Percentiles rank a stretch among this genome's conserved stretches.
Conservation (phyloP, 2,888 invertebrate species). For the Pandemis heparana region DNA sequence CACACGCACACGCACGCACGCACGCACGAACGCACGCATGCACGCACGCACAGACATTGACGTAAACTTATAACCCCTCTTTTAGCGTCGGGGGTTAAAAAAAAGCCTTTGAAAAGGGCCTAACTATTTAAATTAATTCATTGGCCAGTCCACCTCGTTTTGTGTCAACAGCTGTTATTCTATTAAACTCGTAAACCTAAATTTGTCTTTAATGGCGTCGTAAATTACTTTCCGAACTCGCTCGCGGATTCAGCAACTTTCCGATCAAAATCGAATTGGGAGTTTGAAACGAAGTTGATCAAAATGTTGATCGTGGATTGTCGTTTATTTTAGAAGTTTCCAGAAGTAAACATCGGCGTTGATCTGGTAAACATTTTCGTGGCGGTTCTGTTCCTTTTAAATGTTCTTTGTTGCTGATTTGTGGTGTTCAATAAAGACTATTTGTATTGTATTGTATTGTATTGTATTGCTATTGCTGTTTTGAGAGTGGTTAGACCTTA, state of each 20-base stretch:
- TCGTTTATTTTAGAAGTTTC: constrained; percentile 36
- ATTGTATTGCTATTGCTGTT: too few relatives aligned
- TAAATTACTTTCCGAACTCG: constrained; percentile 41
- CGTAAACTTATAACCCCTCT: too few relatives aligned
- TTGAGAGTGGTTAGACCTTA: too few relatives aligned
- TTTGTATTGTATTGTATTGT: too few relatives aligned
- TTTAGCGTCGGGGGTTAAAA: neutral
- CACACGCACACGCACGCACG: too few relatives aligned
- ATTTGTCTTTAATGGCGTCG: constrained; percentile 38
- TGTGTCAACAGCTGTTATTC: constrained; percentile 32
- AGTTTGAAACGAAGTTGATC: constrained; percentile 41
- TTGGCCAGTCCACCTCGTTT: constrained; percentile 13
- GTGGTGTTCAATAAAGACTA: too few relatives aligned
- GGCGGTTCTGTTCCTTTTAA: neutral
- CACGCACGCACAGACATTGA: too few relatives aligned
- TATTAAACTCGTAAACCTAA: constrained; percentile 35
- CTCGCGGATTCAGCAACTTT: constrained; percentile 34
- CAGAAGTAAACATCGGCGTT: constrained; percentile 32
- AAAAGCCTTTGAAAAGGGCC: neutral
- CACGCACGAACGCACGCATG: too few relatives aligned
- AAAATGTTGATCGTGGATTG: constrained; percentile 41
- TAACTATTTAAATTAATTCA: constrained; percentile 15
- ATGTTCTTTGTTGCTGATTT: neutral
- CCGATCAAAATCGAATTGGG: constrained; percentile 41
- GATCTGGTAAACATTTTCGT: constrained; percentile 25